phyloP scores from a whole-genome alignment of 2,888 invertebrate genomes.

The Sepioteuthis lessoniana region DNA sequence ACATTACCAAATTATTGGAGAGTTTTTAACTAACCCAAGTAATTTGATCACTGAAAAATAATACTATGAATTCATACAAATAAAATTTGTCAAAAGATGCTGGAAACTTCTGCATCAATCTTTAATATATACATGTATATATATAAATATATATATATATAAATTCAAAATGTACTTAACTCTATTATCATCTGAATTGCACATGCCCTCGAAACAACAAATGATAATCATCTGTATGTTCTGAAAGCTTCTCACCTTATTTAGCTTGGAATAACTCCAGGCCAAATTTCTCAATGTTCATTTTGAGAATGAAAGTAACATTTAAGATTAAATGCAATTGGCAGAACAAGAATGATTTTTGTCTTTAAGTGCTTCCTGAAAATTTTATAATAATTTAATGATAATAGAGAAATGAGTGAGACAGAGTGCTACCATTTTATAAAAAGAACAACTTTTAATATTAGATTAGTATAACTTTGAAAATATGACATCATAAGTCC shows the following conservation, averaged over 20 bases:
- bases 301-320: neutral
- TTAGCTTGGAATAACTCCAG: neutral
- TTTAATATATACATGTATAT: too few relatives aligned
- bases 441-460: neutral
- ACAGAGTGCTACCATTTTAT: neutral
- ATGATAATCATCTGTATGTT: neutral
- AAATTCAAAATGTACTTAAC: neutral
- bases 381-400: neutral
- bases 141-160: neutral
- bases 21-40: too few relatives aligned
- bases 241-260: conserved; percentile 13
- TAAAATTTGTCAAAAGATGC: too few relatives aligned
- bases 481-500: neutral
- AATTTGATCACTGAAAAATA: too few relatives aligned
- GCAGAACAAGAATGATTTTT: neutral
- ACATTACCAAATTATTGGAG: too few relatives aligned
- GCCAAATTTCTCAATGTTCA: neutral
- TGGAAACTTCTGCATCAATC: too few relatives aligned
- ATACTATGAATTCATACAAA: too few relatives aligned
- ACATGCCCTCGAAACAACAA: neutral
- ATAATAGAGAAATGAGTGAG: neutral
- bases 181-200: neutral
- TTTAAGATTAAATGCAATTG: neutral
- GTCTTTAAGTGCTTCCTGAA: neutral
- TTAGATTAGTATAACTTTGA: neutral